Percentiles rank a stretch among this genome's conserved stretches.
Conservation (phyloP, 1,140 invertebrate genomes). For the Amphibalanus amphitrite region DNA sequence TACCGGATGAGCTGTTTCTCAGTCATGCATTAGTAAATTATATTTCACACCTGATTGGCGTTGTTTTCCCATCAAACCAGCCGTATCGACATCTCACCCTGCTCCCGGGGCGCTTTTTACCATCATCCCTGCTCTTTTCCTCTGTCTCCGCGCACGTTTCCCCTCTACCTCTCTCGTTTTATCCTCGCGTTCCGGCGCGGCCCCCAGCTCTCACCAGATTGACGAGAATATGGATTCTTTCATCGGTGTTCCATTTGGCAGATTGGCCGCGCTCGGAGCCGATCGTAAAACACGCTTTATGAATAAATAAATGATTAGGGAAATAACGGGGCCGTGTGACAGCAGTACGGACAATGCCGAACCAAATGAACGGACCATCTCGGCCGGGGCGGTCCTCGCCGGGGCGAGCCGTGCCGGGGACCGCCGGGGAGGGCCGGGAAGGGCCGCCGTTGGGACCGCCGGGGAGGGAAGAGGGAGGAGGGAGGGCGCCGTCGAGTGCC, state of each 20-base stretch:
- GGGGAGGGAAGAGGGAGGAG: too few species aligned
- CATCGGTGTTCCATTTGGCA: background rate
- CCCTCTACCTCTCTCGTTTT: background rate
- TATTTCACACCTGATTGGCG: too few species aligned
- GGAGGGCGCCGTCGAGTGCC: too few species aligned
- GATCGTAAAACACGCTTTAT: conserved; percentile 1
- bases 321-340: background rate
- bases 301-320: conserved; percentile 2
- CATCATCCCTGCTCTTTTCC: background rate
- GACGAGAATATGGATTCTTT: conserved; percentile 1
- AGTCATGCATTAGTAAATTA: too few species aligned
- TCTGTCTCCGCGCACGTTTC: background rate
- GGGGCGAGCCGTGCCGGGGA: too few species aligned
- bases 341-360: background rate
- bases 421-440: too few species aligned
- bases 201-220: background rate
- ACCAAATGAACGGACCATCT: background rate
- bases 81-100: too few species aligned
- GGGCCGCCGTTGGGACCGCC: too few species aligned
- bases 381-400: too few species aligned
- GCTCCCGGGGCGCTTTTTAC: too few species aligned
- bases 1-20: too few species aligned
- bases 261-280: background rate
- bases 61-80: too few species aligned
- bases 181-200: background rate